Base-by-base conservation (phyloP, 2,888 invertebrate genomes). In the Abrostola tripartita region DNA sequence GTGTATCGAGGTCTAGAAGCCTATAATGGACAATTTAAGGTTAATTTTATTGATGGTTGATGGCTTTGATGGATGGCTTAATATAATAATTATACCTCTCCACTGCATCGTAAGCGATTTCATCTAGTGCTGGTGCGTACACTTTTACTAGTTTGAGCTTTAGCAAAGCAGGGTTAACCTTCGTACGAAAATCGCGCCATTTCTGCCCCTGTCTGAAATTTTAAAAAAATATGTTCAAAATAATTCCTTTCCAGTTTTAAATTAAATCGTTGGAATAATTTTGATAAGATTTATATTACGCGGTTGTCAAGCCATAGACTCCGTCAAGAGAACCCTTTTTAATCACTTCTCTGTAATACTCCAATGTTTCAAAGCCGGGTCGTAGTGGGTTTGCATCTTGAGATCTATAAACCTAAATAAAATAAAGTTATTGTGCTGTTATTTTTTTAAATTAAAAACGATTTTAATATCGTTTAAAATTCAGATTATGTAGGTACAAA, bases 161-260 rank as follows among this genome's bases (percentile, higher is more conserved):
- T 85, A 97, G 87, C 85, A 97, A 90, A 41, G 96, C 94, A 56
- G 96, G 96, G 85, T 97, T 97, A 0, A 96, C 96, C 65, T 95
- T 96, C 0, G 95, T 95, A 14, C 97, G 93, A 72, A 97, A 95
- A 58, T 95, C 92, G 47, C 95, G 95, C 97, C 97, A 97, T 72
- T 95, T 92, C 11, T 95, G 92, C 0, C 96, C 97, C 87, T 96
- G 95, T 4, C 95, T 95, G 76, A 36, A 86, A 83, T 35, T 56
- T 0, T 62, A 4, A 12, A 11, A n/a, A 6, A 44, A 36, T 10
- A 37, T 0, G 12, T 35, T 9, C 10, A 35, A 10, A 14, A 35
- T 38, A 38, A 40, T 14, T 14, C 24, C 6, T 47, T 5, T 47
- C 5, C 8, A 42, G 5, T 10, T 0, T 0, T 36, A 36, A 0